Evolutionary conservation across 1,140 invertebrate genomes (phyloP).

Genomic region (Penaeus japonicus): DNA sequence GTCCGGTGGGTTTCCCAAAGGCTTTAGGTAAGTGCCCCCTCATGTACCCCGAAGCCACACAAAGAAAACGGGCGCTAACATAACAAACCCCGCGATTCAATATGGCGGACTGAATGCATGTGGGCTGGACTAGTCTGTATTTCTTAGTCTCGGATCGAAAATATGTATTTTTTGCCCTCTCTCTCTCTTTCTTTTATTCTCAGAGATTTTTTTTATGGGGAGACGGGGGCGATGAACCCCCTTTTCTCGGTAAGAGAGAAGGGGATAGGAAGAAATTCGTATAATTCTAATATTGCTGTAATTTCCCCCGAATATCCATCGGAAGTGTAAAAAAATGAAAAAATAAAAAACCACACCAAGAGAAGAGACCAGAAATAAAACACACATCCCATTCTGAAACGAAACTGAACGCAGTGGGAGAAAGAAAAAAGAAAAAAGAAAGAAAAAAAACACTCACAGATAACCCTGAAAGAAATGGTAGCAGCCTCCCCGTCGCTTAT

Average conservation of each 20-base stretch:
- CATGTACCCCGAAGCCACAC: slow-evolving; percentile 49
- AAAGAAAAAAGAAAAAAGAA: not conserved
- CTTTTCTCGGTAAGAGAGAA: too few species aligned
- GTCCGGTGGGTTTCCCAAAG: slow-evolving; percentile 12
- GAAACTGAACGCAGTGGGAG: not conserved
- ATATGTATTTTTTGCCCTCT: too few species aligned
- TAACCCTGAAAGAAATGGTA: not conserved
- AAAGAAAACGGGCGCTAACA: slow-evolving; percentile 54
- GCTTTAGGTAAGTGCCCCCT: slow-evolving; percentile 52
- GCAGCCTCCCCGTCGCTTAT: slow-evolving; percentile 7
- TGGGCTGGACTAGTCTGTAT: slow-evolving; percentile 37
- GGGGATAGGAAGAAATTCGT: too few species aligned
- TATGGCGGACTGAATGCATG: slow-evolving; percentile 52
- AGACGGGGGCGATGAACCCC: too few species aligned
- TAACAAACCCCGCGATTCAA: slow-evolving; percentile 54
- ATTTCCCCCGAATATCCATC: too few species aligned
- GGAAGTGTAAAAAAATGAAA: too few species aligned
- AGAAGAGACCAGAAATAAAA: too few species aligned
- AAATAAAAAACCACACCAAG: too few species aligned
- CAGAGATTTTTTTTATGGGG: too few species aligned
- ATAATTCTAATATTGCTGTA: too few species aligned
- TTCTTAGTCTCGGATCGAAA: slow-evolving; percentile 20
- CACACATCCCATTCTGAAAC: not conserved
- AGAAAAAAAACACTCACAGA: not conserved
- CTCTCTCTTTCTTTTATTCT: too few species aligned